These are phyloP conservation scores for Tragopan temminckii DNA, from an alignment of 2,797 vertebrate genomes.

Conservation along the genomic window DNA sequence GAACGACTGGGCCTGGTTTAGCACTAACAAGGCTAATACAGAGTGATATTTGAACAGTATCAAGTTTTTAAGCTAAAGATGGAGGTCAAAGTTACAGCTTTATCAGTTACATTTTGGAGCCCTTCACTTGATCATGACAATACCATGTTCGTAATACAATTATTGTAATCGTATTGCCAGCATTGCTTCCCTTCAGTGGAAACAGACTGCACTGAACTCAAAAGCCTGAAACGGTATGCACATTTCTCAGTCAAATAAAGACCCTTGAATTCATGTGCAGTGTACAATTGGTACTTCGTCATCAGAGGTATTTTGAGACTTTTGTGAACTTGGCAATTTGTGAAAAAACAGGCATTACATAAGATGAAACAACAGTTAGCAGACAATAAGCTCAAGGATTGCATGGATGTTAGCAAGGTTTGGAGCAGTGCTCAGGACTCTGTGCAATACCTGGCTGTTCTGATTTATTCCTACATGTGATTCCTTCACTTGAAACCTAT, in stretches of 20 bases:
- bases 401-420: not conserved
- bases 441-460: not conserved
- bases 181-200: conserved; percentile 68
- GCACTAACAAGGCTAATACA: conserved; percentile 58
- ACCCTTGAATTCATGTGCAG: conserved; percentile 33
- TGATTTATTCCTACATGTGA: not conserved
- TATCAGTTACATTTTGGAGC: conserved; percentile 76
- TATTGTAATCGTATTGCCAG: conserved; percentile 71
- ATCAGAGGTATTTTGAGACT: not conserved
- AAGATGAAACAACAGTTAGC: not conserved
- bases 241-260: conserved; percentile 67
- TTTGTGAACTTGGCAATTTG: not conserved
- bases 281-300: not conserved
- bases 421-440: not conserved
- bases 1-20: conserved; percentile 34
- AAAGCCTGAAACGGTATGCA: conserved; percentile 43
- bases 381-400: not conserved
- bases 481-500: not conserved
- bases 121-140: conserved; percentile 68
- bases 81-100: conserved; percentile 77
- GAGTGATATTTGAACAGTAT: conserved; percentile 64
- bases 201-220: conserved; percentile 68
- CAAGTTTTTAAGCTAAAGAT: conserved; percentile 63
- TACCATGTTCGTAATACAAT: conserved; percentile 62
- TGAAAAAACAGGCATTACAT: not conserved